Evolutionary conservation across 2,113 vertebrate species (phyloP), one percentile per base, ranked within the genome.

Genomic region (Actenoides hombroni): DNA sequence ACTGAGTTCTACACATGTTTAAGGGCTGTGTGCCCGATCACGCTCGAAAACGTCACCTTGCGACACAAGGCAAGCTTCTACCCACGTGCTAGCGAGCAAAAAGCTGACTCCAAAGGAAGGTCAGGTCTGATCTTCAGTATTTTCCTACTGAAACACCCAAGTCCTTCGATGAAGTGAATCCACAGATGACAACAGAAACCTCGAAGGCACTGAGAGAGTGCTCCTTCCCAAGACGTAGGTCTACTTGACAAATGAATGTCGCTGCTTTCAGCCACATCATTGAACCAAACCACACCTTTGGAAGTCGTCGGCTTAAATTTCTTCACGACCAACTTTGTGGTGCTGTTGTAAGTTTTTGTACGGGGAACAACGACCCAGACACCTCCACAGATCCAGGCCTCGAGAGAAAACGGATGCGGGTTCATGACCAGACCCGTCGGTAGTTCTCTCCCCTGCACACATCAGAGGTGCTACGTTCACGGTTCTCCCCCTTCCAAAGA

Each of bases 81-180:
- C 24, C 70, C 67, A 95, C 87, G 84, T 33, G 70, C 86, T 44
- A 78, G 54, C 86, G 92, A 96, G 88, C 70, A 86, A 94, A 94
- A 74, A n/a, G 71, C 67, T 54, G 80, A 46, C 42, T 86, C 40
- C 19, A 46, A 69, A 46, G 40, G 19, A 61, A 90, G 11, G 26
- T 69, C 75, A 77, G 17, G 54, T n/a, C 33, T 73, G 74, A 59
- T 69, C 74, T 80, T 53, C 24, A 0, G 2, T 37, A 84, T 51
- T 87, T 96, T 84, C 94, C 97, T 82, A 94, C 60, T 93, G 89
- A 95, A 89, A 68, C 20, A 93, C 49, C 17, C 48, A 78, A 84
- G 92, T 23, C 1, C 33, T 57, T 81, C 69, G 44, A 82, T 73
- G 67, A 89, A 86, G 37, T 42, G 23, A 97, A 92, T 61, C 68